Evolutionary conservation across 2,113 vertebrate genomes (phyloP), one percentile per base, ranked within the genome.

Genomic region (Megaleporinus macrocephalus): DNA sequence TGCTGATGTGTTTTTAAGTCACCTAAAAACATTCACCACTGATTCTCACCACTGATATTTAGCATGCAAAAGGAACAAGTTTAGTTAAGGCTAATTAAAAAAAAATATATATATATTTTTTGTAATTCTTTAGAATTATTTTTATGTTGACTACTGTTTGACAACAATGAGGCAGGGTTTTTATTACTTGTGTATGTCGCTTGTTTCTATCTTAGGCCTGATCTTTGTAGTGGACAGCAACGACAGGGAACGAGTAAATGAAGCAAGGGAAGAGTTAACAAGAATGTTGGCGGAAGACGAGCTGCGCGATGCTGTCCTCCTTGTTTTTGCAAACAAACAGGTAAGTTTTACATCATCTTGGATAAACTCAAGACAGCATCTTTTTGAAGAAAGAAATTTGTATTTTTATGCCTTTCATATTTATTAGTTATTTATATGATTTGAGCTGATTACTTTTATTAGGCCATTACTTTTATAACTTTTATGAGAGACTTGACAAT

Each of bases 181-280:
- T 33, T 22, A 0, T 22, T 4, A 22, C 10, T 18, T 20, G 3
- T 55, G 14, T 55, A 20, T 76, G 12, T 1, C 85, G 0, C 61
- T 27, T 76, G 0, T 75, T 10, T 81, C 44, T 7, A 22, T 76
- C 33, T 14, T 84, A 93, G 92, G 93, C 69, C 91, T 96, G 72
- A 96, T 97, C 87, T 96, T 97, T 4, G 95, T 96, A 83, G 95
- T 96, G 72, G 95, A 96, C 89, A 97, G 95, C 83, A 96, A 96
- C 24, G 95, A 96, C 86, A 90, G 96, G 87, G 95, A 97, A 88
- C 76, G 94, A 27, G 92, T 96, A 79, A 96, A 94, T 26, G 96
- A 96, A 91, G 95, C 95, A 20, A 85, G 93, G 77, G 95, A 97
- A 89, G 95, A 96, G 83, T 77, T 96, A 74, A 87, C 90, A 51